Evolutionary conservation across 2,113 vertebrate species (phyloP).

Genomic region (Urocolius indicus): DNA sequence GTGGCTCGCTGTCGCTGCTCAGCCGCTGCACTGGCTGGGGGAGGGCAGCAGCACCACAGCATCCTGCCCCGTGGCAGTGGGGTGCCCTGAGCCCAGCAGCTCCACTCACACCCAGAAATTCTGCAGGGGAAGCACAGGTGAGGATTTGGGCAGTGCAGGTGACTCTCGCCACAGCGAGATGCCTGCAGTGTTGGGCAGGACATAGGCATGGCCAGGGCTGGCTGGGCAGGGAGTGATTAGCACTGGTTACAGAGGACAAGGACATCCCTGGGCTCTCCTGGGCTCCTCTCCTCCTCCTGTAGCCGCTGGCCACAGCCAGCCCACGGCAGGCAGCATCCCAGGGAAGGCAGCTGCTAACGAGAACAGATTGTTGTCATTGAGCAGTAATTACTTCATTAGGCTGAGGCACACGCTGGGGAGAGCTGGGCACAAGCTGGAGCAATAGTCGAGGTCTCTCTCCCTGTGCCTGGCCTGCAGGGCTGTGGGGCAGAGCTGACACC

Average conservation of each 20-base stretch:
- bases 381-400: conserved; percentile 68
- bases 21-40: accelerated
- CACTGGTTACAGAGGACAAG: not conserved
- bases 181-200: not conserved
- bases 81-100: not conserved
- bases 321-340: not conserved
- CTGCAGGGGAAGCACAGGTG: not conserved
- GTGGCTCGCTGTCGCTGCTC: not conserved
- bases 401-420: conserved; percentile 16
- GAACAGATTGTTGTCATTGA: conserved; percentile 72
- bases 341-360: conserved; percentile 51
- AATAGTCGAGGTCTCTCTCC: accelerated
- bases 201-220: not conserved
- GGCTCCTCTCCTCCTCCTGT: not conserved
- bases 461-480: accelerated
- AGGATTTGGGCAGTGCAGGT: not conserved
- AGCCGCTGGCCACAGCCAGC: not conserved
- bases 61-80: not conserved
- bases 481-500: not conserved
- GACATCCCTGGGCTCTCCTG: not conserved
- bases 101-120: not conserved
- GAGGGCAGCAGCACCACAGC: not conserved
- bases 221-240: not conserved
- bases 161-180: not conserved
- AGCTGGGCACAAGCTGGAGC: not conserved